A percentile compares a stretch with the other conserved stretches of the same genome.
Conservation (phyloP, 2,888 invertebrate genomes). For the Phalangium opilio region DNA sequence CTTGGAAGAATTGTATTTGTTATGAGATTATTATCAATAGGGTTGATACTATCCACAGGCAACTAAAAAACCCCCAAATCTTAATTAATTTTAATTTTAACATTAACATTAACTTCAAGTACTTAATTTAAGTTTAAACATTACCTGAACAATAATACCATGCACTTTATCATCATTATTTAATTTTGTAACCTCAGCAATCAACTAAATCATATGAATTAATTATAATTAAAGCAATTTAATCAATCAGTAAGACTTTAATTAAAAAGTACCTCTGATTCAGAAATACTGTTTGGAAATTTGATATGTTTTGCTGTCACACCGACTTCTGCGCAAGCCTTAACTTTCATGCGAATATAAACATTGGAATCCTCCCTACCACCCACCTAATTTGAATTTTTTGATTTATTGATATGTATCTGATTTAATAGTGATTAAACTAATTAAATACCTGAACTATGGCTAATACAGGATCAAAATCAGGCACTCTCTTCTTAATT, state of each 20-base stretch:
- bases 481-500: constrained; percentile 1
- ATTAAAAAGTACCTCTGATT: constrained; percentile 45
- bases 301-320: constrained; percentile 62
- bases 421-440: constrained; percentile 1
- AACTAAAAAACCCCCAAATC: constrained; percentile 34
- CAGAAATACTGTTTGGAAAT: constrained; percentile 61
- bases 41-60: constrained; percentile 68
- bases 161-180: constrained; percentile 73
- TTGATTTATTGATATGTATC: neutral
- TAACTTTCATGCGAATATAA: constrained; percentile 90
- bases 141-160: constrained; percentile 78
- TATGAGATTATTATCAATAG: constrained; percentile 50
- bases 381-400: constrained; percentile 85
- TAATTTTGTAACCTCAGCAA: constrained; percentile 50
- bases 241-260: no score
- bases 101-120: neutral
- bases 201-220: constrained; percentile 39
- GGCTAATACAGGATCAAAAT: constrained; percentile 12
- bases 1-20: constrained; percentile 51
- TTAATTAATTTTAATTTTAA: neutral
- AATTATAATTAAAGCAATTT: neutral
- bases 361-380: constrained; percentile 93
- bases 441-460: constrained; percentile 15
- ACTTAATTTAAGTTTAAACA: neutral
- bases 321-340: constrained; percentile 77